Conservation (phyloP, 2,888 invertebrate genomes). For the Lithophane leautieri region DNA sequence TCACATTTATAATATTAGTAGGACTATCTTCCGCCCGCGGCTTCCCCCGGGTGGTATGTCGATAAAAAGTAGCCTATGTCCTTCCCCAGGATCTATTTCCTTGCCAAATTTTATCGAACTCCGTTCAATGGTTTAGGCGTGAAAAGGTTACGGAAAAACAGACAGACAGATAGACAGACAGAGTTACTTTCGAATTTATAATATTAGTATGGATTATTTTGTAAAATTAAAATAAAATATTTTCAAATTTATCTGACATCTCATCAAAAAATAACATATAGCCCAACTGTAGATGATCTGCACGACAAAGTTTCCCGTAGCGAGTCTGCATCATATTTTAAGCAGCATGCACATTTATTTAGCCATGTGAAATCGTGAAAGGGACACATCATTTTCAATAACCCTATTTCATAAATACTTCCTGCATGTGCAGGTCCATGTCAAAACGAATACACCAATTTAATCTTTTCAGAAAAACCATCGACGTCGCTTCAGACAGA, state of each 20-base stretch:
- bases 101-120: no score
- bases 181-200: no score
- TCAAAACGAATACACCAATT: not conserved
- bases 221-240: not conserved
- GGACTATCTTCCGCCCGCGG: no score
- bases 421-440: not conserved
- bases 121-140: no score
- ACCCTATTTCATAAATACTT: not conserved
- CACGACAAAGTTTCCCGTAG: not conserved
- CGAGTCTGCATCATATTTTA: not conserved
- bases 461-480: conserved; percentile 56
- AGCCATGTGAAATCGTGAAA: not conserved
- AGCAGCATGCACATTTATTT: no score
- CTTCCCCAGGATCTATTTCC: no score
- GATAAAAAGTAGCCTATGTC: no score
- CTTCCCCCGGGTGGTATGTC: no score
- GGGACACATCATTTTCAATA: not conserved
- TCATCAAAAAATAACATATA: not conserved
- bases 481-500: conserved; percentile 40
- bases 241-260: not conserved
- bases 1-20: no score
- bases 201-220: no score
- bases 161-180: no score
- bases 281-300: not conserved
- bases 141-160: no score